A percentile compares a stretch with the other conserved stretches of the same genome.
Evolutionary conservation across 2,113 vertebrate species (phyloP).

Genomic region (Ciconia maguari): DNA sequence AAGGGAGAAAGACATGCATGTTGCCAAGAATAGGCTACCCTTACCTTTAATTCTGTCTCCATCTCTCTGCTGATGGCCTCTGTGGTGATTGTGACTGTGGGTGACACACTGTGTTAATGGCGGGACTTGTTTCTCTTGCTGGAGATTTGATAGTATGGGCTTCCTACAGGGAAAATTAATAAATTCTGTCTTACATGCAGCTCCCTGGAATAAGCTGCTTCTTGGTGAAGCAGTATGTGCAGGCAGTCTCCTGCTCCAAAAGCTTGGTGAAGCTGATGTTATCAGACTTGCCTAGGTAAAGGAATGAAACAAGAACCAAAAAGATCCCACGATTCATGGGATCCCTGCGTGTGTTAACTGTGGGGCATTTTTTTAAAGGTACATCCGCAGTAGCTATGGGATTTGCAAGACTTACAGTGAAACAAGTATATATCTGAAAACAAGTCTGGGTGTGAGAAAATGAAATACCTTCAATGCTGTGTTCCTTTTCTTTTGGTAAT

Average conservation of each 20-base stretch:
- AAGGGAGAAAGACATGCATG: not conserved
- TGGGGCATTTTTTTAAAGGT: not conserved
- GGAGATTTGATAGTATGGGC: not conserved
- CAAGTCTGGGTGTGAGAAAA: constrained; percentile 13
- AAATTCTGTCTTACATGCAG: not conserved
- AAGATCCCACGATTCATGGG: not conserved
- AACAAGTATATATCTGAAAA: not conserved
- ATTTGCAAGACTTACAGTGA: not conserved
- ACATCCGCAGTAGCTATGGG: not conserved
- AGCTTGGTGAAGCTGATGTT: not conserved
- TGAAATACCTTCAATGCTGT: not conserved
- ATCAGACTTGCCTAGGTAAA: not conserved
- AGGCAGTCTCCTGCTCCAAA: not conserved
- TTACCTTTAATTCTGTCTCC: constrained; percentile 4
- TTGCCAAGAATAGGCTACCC: not conserved
- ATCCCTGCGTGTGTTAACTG: not conserved
- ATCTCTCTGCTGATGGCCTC: not conserved
- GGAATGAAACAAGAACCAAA: constrained; percentile 37
- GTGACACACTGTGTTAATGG: not conserved
- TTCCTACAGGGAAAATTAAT: not conserved
- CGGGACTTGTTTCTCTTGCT: not conserved
- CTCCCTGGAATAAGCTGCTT: constrained; percentile 9
- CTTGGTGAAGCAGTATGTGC: not conserved
- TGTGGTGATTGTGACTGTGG: not conserved
- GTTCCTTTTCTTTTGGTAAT: not conserved